These are phyloP conservation scores for Salvator merianae DNA, from an alignment of 2,113 vertebrate genomes.

Conservation along the genomic window DNA sequence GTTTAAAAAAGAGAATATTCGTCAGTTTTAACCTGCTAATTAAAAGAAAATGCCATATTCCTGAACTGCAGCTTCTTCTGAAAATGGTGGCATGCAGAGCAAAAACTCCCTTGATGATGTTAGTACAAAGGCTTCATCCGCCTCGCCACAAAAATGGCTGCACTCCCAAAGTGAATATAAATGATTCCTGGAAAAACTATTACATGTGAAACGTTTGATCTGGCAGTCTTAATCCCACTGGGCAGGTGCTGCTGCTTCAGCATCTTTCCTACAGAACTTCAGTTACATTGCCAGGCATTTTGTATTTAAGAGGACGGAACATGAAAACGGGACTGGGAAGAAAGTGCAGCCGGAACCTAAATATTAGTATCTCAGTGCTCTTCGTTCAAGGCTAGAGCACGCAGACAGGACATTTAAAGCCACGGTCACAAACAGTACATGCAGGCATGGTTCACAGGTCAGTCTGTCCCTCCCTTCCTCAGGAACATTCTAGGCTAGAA, in stretches of 20 bases:
- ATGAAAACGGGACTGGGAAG: background rate
- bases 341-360: background rate
- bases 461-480: too few species aligned
- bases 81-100: background rate
- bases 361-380: background rate
- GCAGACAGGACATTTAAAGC: too few species aligned
- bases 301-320: background rate
- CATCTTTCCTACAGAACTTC: background rate
- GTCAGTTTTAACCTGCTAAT: background rate
- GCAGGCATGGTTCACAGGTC: too few species aligned
- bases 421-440: too few species aligned
- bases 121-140: background rate
- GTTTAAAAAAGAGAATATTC: background rate
- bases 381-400: too few species aligned
- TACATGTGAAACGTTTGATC: background rate
- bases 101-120: background rate
- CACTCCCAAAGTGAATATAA: background rate
- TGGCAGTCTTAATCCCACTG: background rate
- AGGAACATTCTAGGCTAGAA: too few species aligned
- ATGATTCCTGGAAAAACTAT: background rate
- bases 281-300: background rate
- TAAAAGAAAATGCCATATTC: background rate
- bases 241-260: background rate
- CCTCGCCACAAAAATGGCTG: background rate
- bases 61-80: too few species aligned